These are phyloP conservation scores for Alsophila aescularia DNA, from an alignment of 2,888 invertebrate genomes.

Conservation along the genomic window DNA sequence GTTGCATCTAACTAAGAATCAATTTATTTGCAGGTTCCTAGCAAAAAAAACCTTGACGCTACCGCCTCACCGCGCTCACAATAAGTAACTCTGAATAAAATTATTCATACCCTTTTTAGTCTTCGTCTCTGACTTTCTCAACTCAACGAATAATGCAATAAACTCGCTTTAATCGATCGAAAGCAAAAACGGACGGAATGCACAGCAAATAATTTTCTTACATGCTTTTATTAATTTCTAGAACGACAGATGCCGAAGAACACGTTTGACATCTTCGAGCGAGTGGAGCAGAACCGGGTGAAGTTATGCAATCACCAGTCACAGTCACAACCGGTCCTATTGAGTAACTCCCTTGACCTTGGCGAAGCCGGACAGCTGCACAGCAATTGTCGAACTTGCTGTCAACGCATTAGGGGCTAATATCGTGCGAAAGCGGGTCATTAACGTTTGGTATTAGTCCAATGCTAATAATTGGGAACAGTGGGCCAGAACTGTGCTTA, in stretches of 20 bases:
- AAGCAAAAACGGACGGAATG: slow-evolving; percentile 19
- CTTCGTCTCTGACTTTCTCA: slow-evolving; percentile 17
- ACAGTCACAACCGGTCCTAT: slow-evolving; percentile 62
- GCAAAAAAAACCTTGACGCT: neutral
- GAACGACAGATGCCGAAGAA: slow-evolving; percentile 22
- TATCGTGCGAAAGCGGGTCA: slow-evolving; percentile 62
- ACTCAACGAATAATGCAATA: slow-evolving; percentile 17
- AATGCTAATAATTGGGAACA: slow-evolving; percentile 76
- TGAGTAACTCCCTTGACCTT: slow-evolving; percentile 76
- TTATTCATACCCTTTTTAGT: slow-evolving; percentile 10
- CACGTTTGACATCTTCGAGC: slow-evolving; percentile 36
- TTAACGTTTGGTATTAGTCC: slow-evolving; percentile 78
- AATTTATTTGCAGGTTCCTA: neutral
- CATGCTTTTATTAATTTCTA: slow-evolving; percentile 15
- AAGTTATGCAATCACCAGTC: slow-evolving; percentile 66
- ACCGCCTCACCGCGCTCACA: slow-evolving; percentile 1
- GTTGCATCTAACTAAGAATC: neutral
- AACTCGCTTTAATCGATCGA: slow-evolving; percentile 8
- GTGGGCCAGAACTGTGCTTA: slow-evolving; percentile 72
- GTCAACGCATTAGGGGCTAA: slow-evolving; percentile 53
- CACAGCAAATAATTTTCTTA: slow-evolving; percentile 1
- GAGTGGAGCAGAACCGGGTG: slow-evolving; percentile 47
- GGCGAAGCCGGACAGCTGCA: slow-evolving; percentile 43
- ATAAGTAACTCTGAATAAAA: neutral
- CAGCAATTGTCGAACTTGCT: slow-evolving; percentile 54